These are phyloP conservation scores for Diadema setosum DNA, from an alignment of 35 echinoderm and acorn worm genomes.

Conservation along the genomic window DNA sequence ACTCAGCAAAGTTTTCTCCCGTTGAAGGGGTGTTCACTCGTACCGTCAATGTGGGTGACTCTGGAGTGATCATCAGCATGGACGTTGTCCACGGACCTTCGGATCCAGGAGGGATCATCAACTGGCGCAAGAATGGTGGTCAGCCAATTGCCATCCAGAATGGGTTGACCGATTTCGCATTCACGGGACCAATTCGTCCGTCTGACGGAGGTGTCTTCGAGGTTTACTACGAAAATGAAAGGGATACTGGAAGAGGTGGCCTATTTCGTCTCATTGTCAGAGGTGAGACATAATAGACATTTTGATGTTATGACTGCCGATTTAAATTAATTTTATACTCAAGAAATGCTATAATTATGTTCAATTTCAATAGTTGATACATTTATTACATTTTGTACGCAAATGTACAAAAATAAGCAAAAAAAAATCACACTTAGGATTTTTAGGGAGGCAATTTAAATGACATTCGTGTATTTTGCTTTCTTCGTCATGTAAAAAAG, in stretches of 20 bases:
- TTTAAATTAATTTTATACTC: no score
- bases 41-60: constrained; percentile 41
- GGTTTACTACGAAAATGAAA: constrained; percentile 9
- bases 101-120: not conserved
- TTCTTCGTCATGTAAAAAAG: no score
- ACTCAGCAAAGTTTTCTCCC: constrained; percentile 32
- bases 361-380: no score
- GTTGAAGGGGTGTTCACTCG: constrained; percentile 27
- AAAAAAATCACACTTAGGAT: no score
- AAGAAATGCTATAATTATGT: no score
- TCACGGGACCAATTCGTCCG: not conserved
- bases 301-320: no score
- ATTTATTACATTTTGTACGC: no score
- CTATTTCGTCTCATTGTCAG: constrained; percentile 63
- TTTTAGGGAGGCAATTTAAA: no score
- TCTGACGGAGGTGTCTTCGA: constrained; percentile 50
- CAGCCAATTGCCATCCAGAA: not conserved
- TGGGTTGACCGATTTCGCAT: not conserved
- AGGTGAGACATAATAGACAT: no score
- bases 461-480: no score
- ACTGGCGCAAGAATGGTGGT: not conserved
- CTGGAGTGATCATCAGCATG: constrained; percentile 13
- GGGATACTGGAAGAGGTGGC: not conserved
- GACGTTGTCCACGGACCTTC: not conserved
- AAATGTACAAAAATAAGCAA: no score